Conservation (phyloP, 2,888 invertebrate genomes). For the Criorhina ranunculi region DNA sequence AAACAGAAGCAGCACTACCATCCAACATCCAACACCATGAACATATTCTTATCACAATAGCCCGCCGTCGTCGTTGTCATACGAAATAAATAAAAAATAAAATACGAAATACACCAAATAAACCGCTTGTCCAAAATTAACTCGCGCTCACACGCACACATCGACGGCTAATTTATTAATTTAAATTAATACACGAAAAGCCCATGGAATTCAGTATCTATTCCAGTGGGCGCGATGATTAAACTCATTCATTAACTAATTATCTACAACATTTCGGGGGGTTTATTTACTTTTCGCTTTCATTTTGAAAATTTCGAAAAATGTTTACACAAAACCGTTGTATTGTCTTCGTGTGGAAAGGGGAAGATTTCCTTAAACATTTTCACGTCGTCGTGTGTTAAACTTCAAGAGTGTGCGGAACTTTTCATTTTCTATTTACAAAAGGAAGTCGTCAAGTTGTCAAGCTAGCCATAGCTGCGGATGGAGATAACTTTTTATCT, state of each 20-base stretch:
- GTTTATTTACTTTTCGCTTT: conserved; percentile 59
- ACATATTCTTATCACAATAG: conserved; percentile 14
- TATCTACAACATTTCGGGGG: conserved; percentile 43
- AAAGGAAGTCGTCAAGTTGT: conserved; percentile 1
- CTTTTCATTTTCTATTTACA: background rate
- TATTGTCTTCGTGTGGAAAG: conserved; percentile 26
- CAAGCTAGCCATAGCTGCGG: conserved; percentile 2
- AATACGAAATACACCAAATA: background rate
- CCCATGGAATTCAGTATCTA: conserved; percentile 59
- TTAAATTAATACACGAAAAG: conserved; percentile 57
- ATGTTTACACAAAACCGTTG: conserved; percentile 47
- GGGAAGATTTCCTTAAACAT: background rate
- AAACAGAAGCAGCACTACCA: conserved; percentile 12
- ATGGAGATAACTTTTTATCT: conserved; percentile 26
- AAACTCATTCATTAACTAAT: conserved; percentile 64
- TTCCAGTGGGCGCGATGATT: conserved; percentile 56
- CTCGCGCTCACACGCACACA: conserved; percentile 10
- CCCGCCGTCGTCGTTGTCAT: too few species aligned
- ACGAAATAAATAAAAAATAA: too few species aligned
- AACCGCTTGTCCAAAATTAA: conserved; percentile 18
- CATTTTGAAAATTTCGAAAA: conserved; percentile 33
- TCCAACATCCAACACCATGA: conserved; percentile 23
- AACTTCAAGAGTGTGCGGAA: background rate
- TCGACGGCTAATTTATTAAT: conserved; percentile 21
- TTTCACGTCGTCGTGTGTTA: background rate